Conservation (phyloP, 2,888 invertebrate species). For the Agrotis ipsilon region DNA sequence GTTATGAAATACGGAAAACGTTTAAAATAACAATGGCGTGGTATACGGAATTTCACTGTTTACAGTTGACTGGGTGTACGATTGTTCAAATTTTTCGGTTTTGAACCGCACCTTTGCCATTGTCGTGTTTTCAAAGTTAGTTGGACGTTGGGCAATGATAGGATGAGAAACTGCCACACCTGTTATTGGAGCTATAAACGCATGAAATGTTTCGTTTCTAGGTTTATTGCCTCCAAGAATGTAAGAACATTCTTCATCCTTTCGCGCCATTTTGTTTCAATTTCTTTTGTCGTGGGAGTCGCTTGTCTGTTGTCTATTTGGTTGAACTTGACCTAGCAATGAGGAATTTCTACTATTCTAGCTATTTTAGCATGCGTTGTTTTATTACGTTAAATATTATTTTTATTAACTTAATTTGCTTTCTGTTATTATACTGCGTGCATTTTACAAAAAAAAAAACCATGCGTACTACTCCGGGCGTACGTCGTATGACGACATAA, state of each 20-base stretch:
- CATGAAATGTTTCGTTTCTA: slow-evolving; percentile 26
- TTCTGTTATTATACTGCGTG: too few species aligned
- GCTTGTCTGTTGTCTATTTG: neutral
- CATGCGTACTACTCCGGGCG: too few species aligned
- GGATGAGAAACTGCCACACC: slow-evolving; percentile 56
- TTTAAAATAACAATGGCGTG: slow-evolving; percentile 68
- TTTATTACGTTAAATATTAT: neutral
- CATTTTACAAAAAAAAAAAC: too few species aligned
- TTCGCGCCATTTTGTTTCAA: slow-evolving; percentile 15
- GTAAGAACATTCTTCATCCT: slow-evolving; percentile 35
- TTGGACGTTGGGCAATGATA: slow-evolving; percentile 43
- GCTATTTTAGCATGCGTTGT: neutral
- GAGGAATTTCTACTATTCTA: neutral
- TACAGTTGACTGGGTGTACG: slow-evolving; percentile 76
- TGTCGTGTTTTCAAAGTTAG: slow-evolving; percentile 73
- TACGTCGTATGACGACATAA: too few species aligned
- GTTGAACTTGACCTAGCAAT: slow-evolving; percentile 9
- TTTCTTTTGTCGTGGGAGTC: slow-evolving; percentile 31
- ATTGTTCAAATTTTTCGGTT: slow-evolving; percentile 78
- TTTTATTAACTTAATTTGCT: neutral
- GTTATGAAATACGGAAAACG: slow-evolving; percentile 60
- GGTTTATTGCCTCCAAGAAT: slow-evolving; percentile 43
- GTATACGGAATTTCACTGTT: slow-evolving; percentile 77
- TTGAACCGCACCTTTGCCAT: slow-evolving; percentile 74
- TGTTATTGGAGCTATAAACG: slow-evolving; percentile 18